Evolutionary conservation across 2,113 vertebrate genomes (phyloP), one percentile per base, ranked within the genome.

Genomic region (Scomber colias): DNA sequence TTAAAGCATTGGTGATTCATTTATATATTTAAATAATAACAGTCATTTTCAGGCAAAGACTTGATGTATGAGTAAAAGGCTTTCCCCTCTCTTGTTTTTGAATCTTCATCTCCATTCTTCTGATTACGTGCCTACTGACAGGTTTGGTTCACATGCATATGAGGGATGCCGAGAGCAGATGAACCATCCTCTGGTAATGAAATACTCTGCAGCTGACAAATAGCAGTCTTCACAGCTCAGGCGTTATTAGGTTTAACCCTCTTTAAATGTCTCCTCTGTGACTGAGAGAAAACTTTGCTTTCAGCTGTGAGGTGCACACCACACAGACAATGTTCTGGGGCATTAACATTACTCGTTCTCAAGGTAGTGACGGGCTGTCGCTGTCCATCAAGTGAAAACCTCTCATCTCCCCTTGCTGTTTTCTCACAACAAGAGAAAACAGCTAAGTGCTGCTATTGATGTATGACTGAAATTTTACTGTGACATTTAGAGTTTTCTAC

Each of bases 141-240:
- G 59, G 45, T 83, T 74, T 68, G 55, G 11, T 71, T 82, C 70
- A 72, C 79, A 86, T 70, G 72, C 19, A 27, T 75, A 80, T 89
- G 75, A 86, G 53, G 40, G 79, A 87, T 73, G 51, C 74, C 0
- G 5, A 70, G 68, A 64, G 71, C 78, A 65, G 76, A 86, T 81
- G 82, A 79, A 82, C 35, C 64, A 67, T 81, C 45, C 45, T 46
- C 11, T 60, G 71, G 71, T 89, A 87, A 90, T 92, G 77, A 91
- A 91, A 90, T 83, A 79, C 73, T 85, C 65, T 5, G 21, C 77
- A 21, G 64, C 70, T 87, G 82, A 92, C 68, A 71, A 83, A 90
- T 77, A 64, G 66, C 57, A 71, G 68, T 77, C 59, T 61, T 73
- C 79, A 56, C 75, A 66, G 66, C 76, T 75, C 65, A 49, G 35